A percentile compares a stretch with the other conserved stretches of the same genome.
Conservation (phyloP, 37 sponge, comb jelly and placozoan species). For the Aphrocallistes beatrix region DNA sequence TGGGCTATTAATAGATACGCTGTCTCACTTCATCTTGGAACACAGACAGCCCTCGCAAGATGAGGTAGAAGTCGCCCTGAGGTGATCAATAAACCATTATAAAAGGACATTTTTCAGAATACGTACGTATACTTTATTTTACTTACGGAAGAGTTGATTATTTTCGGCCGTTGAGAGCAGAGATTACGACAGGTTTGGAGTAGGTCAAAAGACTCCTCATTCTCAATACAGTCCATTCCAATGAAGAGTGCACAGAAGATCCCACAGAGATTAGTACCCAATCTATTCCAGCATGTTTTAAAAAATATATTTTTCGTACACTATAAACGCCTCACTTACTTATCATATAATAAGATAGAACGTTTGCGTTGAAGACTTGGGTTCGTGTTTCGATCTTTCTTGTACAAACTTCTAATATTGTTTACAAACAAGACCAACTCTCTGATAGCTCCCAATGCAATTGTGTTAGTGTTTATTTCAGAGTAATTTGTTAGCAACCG, state of each 20-base stretch:
- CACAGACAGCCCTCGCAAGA: not conserved
- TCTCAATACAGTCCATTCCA: not conserved
- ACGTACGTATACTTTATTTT: too few species aligned
- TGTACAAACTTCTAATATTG: not conserved
- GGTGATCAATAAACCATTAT: not conserved
- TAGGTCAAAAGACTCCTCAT: not conserved
- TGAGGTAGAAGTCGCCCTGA: not conserved
- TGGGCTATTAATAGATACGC: not conserved
- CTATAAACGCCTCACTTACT: not conserved
- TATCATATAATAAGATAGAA: not conserved
- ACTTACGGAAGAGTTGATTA: not conserved
- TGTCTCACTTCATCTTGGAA: not conserved
- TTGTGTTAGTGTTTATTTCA: not conserved
- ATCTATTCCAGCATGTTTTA: not conserved
- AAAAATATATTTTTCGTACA: not conserved
- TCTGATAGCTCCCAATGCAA: not conserved
- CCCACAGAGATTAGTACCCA: constrained; percentile 5
- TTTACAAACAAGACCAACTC: not conserved
- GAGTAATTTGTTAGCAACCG: not conserved
- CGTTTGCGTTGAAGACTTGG: not conserved
- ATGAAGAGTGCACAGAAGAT: not conserved
- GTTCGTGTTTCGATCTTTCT: not conserved
- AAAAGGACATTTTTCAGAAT: too few species aligned
- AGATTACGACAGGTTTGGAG: not conserved
- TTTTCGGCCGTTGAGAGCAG: not conserved